Conservation (phyloP, 2,797 vertebrate genomes). For the Ispidina lecontei region DNA sequence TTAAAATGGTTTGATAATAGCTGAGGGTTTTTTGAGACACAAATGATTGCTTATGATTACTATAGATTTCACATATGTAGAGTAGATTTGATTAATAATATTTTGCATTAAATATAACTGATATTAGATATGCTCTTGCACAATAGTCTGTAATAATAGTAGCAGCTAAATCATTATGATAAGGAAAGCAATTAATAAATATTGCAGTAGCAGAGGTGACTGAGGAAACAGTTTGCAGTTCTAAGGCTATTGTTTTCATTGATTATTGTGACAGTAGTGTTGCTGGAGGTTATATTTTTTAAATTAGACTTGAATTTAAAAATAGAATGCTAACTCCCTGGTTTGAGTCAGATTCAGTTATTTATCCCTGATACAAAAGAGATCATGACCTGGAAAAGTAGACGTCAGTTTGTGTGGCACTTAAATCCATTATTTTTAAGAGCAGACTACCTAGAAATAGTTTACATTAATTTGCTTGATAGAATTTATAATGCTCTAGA, state of each 20-base stretch:
- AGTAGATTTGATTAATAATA: background rate
- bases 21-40: background rate
- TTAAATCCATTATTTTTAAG: constrained; percentile 39
- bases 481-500: constrained; percentile 38
- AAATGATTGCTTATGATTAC: background rate
- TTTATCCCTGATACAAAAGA: background rate
- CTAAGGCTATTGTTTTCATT: background rate
- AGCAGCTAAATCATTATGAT: background rate
- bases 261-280: constrained; percentile 16
- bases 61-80: background rate
- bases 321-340: background rate
- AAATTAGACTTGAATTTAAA: constrained; percentile 25
- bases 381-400: background rate
- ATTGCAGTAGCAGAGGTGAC: background rate
- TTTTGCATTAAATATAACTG: background rate
- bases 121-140: background rate
- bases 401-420: background rate
- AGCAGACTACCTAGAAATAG: constrained; percentile 37
- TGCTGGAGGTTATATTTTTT: constrained; percentile 47
- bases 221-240: background rate
- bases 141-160: background rate
- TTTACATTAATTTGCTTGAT: constrained; percentile 49
- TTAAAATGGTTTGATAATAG: background rate
- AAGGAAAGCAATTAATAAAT: constrained; percentile 27
- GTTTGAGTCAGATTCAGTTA: background rate